Evolutionary conservation across 2,113 vertebrate genomes (phyloP).

Genomic region (Sceloporus undulatus): DNA sequence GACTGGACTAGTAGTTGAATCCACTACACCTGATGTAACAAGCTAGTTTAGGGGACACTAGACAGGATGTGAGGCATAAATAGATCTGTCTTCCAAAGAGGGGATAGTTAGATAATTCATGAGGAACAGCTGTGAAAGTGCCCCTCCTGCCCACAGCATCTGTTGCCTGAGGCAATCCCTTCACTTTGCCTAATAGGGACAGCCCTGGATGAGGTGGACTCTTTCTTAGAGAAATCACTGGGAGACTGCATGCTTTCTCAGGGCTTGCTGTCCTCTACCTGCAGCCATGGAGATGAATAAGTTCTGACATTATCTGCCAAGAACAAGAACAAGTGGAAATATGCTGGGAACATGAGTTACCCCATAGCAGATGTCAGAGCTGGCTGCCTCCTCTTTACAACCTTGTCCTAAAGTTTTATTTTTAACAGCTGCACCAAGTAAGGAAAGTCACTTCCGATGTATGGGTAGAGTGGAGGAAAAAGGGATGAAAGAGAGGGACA

Average conservation of each 20-base stretch:
- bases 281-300: background rate
- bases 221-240: background rate
- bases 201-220: background rate
- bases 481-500: background rate
- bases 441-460: background rate
- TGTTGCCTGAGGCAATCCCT: background rate
- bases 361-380: background rate
- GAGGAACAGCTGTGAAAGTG: background rate
- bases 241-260: background rate
- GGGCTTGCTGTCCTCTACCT: background rate
- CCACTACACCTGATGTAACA: background rate
- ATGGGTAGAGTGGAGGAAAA: too few species aligned
- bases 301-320: constrained; percentile 11
- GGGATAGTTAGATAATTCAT: background rate
- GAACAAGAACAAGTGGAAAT: background rate
- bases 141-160: background rate
- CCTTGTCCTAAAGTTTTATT: background rate
- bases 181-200: too few species aligned
- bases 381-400: background rate
- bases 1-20: background rate
- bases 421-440: background rate
- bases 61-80: background rate
- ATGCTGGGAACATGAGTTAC: background rate
- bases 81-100: background rate
- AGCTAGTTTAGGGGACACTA: background rate